These are phyloP conservation scores for Dasypolia templi DNA, from an alignment of 2,888 invertebrate genomes.

Conservation along the genomic window DNA sequence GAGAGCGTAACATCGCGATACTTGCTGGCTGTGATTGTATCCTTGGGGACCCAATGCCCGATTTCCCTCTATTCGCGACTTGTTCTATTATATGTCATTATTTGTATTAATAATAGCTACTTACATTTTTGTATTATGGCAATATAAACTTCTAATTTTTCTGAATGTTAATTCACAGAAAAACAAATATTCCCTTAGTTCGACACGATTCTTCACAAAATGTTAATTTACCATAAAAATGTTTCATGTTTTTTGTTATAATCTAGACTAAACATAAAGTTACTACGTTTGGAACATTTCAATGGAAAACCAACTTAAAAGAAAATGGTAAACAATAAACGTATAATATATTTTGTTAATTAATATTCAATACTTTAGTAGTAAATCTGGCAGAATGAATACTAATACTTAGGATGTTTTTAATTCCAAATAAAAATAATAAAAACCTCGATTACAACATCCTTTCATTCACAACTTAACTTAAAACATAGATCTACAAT, in stretches of 20 bases:
- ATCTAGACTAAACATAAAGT: neutral
- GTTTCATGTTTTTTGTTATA: neutral
- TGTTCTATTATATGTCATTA: slow-evolving; percentile 8
- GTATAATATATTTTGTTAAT: too few species aligned
- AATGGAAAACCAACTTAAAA: neutral
- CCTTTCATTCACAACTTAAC: too few species aligned
- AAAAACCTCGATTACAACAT: too few species aligned
- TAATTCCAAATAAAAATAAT: too few species aligned
- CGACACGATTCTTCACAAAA: slow-evolving; percentile 12
- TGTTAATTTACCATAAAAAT: neutral
- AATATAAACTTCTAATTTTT: slow-evolving; percentile 6
- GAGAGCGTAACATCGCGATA: slow-evolving; percentile 69
- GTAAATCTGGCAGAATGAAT: too few species aligned
- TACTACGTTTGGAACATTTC: neutral
- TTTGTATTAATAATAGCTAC: neutral
- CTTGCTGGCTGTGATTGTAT: slow-evolving; percentile 30
- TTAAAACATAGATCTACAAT: too few species aligned
- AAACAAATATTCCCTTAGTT: neutral
- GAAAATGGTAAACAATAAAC: neutral
- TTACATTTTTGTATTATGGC: neutral
- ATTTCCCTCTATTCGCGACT: slow-evolving; percentile 47
- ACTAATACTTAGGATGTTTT: too few species aligned
- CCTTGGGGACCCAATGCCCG: slow-evolving; percentile 36
- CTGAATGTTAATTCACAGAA: neutral
- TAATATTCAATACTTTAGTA: too few species aligned